Evolutionary conservation across 2,888 invertebrate species (phyloP), one percentile per base, ranked within the genome.

Genomic region (Loripinus fragilis): DNA sequence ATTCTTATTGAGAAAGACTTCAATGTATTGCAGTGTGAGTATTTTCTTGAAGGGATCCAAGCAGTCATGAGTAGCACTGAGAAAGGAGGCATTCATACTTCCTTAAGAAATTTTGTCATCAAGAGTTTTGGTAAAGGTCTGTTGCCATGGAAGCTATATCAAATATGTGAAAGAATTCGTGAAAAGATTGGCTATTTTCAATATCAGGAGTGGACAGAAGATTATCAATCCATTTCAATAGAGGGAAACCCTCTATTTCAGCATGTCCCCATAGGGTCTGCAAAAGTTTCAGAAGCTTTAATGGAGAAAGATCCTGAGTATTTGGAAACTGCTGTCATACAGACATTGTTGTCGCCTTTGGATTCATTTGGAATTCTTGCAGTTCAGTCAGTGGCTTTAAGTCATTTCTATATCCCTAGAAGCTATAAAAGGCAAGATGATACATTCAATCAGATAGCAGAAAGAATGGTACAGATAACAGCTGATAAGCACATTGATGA

Each of bases 401-500:
- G 15, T 17, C 7, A 17, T 7, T 55, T 55, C 28, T 55, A 55
- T 55, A 55, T 55, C 8, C 15, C 23, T 28, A 5, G 55, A 28
- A 23, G 55, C 5, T 55, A 55, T 28, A 55, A 55, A 17, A 25
- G 28, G 28, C 55, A 55, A 35, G 66, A 41, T 66, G 66, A 66
- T 20, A 66, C 3, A 3, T 5, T 12, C 38, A 66, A 66, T 23
- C 66, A 35, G n/a, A 5, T 66, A n/a, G 66, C 66, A 8, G 5
- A 5, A 35, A 17, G n/a, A 35, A 12, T 66, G 10, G 20, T 35
- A 8, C 3, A 66, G n/a, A 15, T 28, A 25, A 38, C 66, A 15
- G 41, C 7, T 2, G 38, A 7, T 7, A 25, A 66, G 12, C 8
- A 66, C 7, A n/a, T 66, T 10, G 66, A 66, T 7, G 15, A 7